These are phyloP conservation scores for Mechanitis mazaeus DNA, from an alignment of 2,888 invertebrate genomes.

Conservation along the genomic window DNA sequence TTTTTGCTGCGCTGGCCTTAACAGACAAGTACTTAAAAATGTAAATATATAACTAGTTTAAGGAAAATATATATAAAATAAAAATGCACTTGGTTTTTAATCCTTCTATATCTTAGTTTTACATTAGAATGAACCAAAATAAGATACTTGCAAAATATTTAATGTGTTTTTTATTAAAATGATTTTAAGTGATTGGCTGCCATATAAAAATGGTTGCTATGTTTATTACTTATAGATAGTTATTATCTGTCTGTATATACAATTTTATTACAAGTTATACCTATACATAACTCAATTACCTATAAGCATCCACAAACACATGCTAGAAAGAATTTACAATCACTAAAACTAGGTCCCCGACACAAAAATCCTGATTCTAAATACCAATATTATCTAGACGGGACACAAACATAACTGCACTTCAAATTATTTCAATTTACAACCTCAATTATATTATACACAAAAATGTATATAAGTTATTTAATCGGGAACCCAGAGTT, in stretches of 20 bases:
- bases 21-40: no score
- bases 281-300: constrained; percentile 33
- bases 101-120: constrained; percentile 61
- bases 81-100: constrained; percentile 38
- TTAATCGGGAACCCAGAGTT: constrained; percentile 19
- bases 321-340: constrained; percentile 31
- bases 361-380: constrained; percentile 13
- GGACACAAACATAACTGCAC: not conserved
- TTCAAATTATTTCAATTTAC: constrained; percentile 2
- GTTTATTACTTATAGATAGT: constrained; percentile 39
- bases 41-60: constrained; percentile 11
- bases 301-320: constrained; percentile 34
- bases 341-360: constrained; percentile 32
- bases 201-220: constrained; percentile 41
- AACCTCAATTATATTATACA: constrained; percentile 4
- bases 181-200: constrained; percentile 36
- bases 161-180: constrained; percentile 33
- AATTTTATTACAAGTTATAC: constrained; percentile 58
- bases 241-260: constrained; percentile 59
- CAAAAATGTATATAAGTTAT: constrained; percentile 3
- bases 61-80: constrained; percentile 34
- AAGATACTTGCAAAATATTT: constrained; percentile 34
- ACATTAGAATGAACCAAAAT: constrained; percentile 51
- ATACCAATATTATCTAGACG: constrained; percentile 2
- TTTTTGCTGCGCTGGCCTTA: no score